Percentiles rank a stretch among this genome's conserved stretches.
phyloP scores from a whole-genome alignment of 2,113 vertebrate species.

The Parotia lawesii region DNA sequence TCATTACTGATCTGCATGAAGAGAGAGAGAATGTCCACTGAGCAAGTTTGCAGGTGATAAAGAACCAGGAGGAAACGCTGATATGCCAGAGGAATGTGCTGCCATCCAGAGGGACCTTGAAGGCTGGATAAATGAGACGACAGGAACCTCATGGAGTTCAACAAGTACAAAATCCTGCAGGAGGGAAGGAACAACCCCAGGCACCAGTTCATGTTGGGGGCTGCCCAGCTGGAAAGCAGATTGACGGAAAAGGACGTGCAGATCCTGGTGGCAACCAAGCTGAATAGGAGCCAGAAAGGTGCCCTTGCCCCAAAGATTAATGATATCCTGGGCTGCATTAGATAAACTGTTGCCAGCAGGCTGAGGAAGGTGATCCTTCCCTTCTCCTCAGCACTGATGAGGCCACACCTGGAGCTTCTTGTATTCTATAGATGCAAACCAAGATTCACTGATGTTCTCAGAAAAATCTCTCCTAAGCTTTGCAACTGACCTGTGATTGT shows the following conservation, averaged over 20 bases:
- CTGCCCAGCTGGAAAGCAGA: background rate
- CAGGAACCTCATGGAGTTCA: rapidly evolving
- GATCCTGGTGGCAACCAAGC: background rate
- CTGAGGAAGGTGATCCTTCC: background rate
- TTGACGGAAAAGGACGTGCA: background rate
- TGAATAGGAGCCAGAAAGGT: background rate
- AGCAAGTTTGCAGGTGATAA: background rate
- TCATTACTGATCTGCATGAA: background rate
- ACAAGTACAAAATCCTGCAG: background rate
- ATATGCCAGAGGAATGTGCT: background rate
- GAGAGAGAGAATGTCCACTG: background rate
- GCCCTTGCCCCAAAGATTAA: background rate
- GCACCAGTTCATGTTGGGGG: too few relatives aligned
- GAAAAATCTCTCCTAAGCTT: background rate
- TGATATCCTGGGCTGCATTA: background rate
- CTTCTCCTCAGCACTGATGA: background rate
- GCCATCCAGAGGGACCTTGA: background rate
- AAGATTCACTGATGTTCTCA: background rate
- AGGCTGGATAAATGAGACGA: background rate
- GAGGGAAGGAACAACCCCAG: background rate
- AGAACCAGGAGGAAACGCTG: background rate
- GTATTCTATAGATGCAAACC: background rate
- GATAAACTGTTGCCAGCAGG: background rate
- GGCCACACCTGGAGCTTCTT: background rate
- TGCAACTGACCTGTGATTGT: background rate